phyloP scores from a whole-genome alignment of 2,797 vertebrate genomes.

The Muscicapa striata region DNA sequence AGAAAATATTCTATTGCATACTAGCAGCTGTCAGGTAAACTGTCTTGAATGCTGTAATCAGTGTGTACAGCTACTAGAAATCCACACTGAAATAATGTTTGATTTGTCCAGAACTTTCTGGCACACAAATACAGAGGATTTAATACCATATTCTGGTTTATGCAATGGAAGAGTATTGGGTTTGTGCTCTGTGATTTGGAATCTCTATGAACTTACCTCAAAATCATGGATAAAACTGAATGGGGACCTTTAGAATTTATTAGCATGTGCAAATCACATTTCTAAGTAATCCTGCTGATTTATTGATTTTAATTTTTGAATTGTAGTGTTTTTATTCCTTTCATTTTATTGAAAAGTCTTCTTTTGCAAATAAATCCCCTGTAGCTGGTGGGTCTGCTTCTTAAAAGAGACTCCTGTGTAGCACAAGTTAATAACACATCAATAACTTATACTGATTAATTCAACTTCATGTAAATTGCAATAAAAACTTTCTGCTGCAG shows the following conservation, averaged over 20 bases:
- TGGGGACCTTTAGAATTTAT: neutral
- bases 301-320: neutral
- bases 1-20: conserved; percentile 1
- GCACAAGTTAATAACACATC: neutral
- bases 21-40: neutral
- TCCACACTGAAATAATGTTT: neutral
- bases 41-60: conserved; percentile 10
- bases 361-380: neutral
- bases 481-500: neutral
- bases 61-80: conserved; percentile 17
- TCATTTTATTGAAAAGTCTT: neutral
- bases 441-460: neutral
- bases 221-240: neutral
- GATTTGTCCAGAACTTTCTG: neutral
- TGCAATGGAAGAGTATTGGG: neutral
- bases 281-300: neutral
- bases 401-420: neutral
- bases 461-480: neutral
- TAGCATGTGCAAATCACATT: neutral
- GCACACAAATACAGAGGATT: neutral
- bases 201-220: neutral
- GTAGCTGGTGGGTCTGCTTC: neutral
- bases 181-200: neutral
- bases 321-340: neutral
- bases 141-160: neutral